Conservation (phyloP, 2,797 vertebrate genomes). For the Poeciliopsis presidionis region DNA sequence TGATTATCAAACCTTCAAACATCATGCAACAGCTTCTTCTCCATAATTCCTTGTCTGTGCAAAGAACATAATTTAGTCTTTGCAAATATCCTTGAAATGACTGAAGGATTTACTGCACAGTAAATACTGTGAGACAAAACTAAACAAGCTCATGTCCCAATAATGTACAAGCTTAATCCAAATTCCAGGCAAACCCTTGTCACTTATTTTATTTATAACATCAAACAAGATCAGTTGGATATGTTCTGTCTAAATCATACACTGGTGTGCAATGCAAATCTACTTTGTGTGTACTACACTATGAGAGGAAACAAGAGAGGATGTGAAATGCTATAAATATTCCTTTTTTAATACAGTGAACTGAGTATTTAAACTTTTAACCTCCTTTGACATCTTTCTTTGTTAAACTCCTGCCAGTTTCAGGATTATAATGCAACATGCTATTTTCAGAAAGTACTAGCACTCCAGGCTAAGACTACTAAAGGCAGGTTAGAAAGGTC, state of each 20-base stretch:
- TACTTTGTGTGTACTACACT: slow-evolving; percentile 14
- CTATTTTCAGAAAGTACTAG: neutral
- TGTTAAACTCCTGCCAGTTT: slow-evolving; percentile 29
- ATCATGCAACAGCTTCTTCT: slow-evolving; percentile 2
- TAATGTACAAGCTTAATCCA: slow-evolving; percentile 1
- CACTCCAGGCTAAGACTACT: slow-evolving; percentile 32
- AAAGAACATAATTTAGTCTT: neutral
- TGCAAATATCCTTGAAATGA: neutral
- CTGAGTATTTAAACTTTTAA: slow-evolving; percentile 46
- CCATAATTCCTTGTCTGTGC: slow-evolving; percentile 3
- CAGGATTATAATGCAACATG: neutral
- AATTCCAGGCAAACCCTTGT: neutral
- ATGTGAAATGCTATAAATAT: slow-evolving; percentile 30
- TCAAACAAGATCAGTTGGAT: slow-evolving; percentile 39
- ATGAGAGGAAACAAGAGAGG: neutral
- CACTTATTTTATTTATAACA: slow-evolving; percentile 19
- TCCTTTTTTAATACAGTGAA: slow-evolving; percentile 22
- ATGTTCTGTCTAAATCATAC: slow-evolving; percentile 18
- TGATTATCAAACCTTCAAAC: slow-evolving; percentile 24
- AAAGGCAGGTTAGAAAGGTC: slow-evolving; percentile 43
- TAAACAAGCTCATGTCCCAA: slow-evolving; percentile 7
- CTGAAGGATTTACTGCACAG: slow-evolving; percentile 12
- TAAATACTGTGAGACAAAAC: neutral
- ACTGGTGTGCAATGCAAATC: slow-evolving; percentile 47
- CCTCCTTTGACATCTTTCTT: slow-evolving; percentile 40